Conservation (phyloP, 2,888 invertebrate species). For the Digitonthophagus gazella region DNA sequence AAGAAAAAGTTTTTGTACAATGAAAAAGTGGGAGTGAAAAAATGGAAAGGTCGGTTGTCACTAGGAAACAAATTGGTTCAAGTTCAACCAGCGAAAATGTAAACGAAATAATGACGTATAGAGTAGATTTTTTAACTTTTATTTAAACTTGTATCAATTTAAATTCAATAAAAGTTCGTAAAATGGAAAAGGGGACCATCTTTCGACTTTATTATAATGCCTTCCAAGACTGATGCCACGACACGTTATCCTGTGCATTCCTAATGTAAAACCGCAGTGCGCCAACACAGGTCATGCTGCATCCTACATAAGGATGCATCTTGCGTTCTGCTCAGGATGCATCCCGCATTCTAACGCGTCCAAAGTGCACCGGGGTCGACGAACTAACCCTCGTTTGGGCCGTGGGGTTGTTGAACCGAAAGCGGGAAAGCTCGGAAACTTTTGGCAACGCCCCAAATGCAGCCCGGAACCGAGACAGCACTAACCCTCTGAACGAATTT, state of each 20-base stretch:
- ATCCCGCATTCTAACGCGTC: background rate
- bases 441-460: background rate
- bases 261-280: background rate
- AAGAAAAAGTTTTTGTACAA: background rate
- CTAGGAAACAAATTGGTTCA: conserved; percentile 1
- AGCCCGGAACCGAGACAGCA: background rate
- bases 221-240: background rate
- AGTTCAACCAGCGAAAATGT: background rate
- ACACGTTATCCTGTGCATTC: background rate
- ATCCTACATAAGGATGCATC: background rate
- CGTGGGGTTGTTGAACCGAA: background rate
- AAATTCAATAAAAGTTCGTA: too few species aligned
- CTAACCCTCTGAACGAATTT: background rate
- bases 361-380: background rate
- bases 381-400: background rate
- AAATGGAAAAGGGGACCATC: background rate
- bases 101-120: background rate
- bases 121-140: too few species aligned
- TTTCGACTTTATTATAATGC: background rate
- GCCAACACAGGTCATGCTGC: background rate
- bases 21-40: background rate
- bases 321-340: background rate
- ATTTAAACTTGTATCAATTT: too few species aligned
- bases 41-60: background rate
- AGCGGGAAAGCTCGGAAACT: background rate